Evolutionary conservation across 2,888 invertebrate species (phyloP).

Genomic region (Drosophila dives): DNA sequence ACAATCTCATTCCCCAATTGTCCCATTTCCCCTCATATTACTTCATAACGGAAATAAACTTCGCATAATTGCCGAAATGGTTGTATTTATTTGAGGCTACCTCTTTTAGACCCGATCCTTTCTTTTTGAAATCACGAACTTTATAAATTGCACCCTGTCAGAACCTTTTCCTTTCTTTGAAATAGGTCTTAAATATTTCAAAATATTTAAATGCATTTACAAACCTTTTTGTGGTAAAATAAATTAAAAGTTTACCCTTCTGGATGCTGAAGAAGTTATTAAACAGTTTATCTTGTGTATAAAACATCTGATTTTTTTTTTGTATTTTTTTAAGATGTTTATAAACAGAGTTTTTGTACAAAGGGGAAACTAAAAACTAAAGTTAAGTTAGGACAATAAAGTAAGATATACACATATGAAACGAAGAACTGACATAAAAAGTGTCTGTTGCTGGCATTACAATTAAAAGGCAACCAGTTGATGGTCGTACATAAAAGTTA

Average conservation of each 20-base stretch:
- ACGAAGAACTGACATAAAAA: slow-evolving; percentile 6
- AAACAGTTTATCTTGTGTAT: background rate
- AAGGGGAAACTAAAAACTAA: background rate
- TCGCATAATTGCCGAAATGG: slow-evolving; percentile 7
- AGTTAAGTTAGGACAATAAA: background rate
- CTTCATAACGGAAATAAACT: slow-evolving; percentile 17
- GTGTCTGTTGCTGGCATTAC: slow-evolving; percentile 7
- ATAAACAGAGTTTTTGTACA: background rate
- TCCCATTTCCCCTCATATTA: background rate
- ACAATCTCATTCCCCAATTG: background rate
- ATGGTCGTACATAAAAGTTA: slow-evolving; percentile 30
- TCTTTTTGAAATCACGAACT: background rate
- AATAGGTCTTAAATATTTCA: background rate
- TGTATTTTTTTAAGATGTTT: background rate
- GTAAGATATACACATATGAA: background rate
- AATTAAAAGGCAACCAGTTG: slow-evolving; percentile 29
- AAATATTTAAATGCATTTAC: background rate
- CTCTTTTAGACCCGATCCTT: background rate
- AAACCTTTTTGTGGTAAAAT: background rate
- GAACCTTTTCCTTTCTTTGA: background rate
- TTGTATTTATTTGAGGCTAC: background rate
- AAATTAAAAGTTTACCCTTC: background rate
- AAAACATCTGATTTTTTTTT: background rate
- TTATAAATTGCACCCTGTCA: background rate
- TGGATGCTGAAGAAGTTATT: background rate